Evolutionary conservation across 1,140 invertebrate genomes (phyloP).

Genomic region (Habropoda laboriosa): DNA sequence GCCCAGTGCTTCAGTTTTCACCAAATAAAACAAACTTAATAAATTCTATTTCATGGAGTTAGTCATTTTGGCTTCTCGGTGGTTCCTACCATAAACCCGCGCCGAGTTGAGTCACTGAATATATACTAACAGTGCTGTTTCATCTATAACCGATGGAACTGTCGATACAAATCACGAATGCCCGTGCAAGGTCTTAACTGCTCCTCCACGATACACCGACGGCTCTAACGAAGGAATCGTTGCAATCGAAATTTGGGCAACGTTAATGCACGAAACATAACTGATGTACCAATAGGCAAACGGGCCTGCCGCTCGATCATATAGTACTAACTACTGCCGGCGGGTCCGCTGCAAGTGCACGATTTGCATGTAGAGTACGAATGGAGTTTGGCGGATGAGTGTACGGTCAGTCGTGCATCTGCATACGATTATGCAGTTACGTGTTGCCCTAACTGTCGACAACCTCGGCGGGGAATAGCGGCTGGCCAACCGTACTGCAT

Average conservation of each 20-base stretch:
- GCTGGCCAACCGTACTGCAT: constrained; percentile 8
- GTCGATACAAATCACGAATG: background rate
- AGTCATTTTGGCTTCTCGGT: too few relatives aligned
- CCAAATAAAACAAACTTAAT: too few relatives aligned
- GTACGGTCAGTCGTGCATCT: constrained; percentile 64
- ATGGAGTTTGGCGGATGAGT: constrained; percentile 65
- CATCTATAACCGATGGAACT: too few relatives aligned
- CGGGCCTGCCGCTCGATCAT: constrained; percentile 57
- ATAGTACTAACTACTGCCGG: constrained; percentile 56
- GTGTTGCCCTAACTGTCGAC: constrained; percentile 68
- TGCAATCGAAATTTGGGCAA: background rate
- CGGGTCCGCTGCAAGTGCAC: constrained; percentile 50
- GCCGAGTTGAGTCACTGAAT: too few relatives aligned
- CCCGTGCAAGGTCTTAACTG: too few relatives aligned
- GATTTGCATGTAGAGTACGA: constrained; percentile 69
- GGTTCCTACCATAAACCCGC: too few relatives aligned
- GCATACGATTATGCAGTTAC: constrained; percentile 68
- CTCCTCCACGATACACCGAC: too few relatives aligned
- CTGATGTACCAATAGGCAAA: constrained; percentile 54
- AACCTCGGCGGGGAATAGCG: constrained; percentile 35
- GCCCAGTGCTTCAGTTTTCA: too few relatives aligned
- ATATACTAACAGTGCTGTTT: too few relatives aligned
- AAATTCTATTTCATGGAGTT: too few relatives aligned
- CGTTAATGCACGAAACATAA: constrained; percentile 49
- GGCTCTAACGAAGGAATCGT: background rate